Evolutionary conservation across 2,797 vertebrate species (phyloP).

Genomic region (Brachyalestes nurse): DNA sequence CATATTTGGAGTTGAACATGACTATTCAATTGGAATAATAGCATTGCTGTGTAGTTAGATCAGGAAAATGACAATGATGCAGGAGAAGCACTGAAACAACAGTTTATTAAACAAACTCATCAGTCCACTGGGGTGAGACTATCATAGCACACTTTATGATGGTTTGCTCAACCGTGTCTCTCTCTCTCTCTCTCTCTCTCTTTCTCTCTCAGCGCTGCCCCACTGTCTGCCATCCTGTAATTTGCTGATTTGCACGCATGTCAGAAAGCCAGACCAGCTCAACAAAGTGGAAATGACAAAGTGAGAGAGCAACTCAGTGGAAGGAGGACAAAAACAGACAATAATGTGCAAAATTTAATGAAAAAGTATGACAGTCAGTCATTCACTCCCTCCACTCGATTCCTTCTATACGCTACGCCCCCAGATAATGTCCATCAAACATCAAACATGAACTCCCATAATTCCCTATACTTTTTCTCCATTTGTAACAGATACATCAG

Average conservation of each 20-base stretch:
- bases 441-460: slow-evolving; percentile 29
- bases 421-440: slow-evolving; percentile 10
- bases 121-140: background rate
- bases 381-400: background rate
- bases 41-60: no score
- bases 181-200: background rate
- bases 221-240: slow-evolving; percentile 58
- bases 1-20: no score
- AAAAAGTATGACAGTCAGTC: slow-evolving; percentile 4
- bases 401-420: background rate
- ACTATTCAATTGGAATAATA: no score
- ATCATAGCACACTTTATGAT: background rate
- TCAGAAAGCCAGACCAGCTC: slow-evolving; percentile 77
- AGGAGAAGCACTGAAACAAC: no score
- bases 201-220: background rate
- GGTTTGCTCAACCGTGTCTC: background rate
- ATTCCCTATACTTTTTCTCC: slow-evolving; percentile 19
- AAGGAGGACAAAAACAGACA: slow-evolving; percentile 37
- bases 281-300: slow-evolving; percentile 77
- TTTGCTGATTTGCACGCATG: slow-evolving; percentile 84
- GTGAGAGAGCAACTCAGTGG: slow-evolving; percentile 67
- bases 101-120: no score
- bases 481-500: slow-evolving; percentile 7
- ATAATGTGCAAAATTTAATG: slow-evolving; percentile 4
- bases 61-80: no score